phyloP scores from a whole-genome alignment of 1,140 invertebrate genomes.

The Aphelinus certus region DNA sequence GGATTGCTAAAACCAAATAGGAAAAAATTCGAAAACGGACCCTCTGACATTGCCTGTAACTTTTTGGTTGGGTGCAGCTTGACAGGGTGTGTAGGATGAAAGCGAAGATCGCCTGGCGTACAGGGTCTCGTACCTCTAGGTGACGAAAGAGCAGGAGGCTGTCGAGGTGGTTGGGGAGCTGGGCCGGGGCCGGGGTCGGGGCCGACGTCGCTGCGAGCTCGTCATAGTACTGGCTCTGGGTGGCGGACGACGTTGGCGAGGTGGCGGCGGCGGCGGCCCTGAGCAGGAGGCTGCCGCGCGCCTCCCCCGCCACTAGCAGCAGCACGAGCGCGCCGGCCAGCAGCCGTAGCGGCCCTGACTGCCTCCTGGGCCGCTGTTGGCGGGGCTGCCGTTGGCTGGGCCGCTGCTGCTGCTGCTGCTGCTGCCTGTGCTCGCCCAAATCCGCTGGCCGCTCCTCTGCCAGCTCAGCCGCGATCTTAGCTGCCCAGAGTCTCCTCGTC shows the following conservation, averaged over 20 bases:
- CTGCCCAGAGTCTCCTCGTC: conserved; percentile 1
- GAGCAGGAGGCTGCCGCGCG: background rate
- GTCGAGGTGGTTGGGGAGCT: background rate
- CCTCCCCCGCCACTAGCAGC: background rate
- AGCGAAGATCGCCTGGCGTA: background rate
- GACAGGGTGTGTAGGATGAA: background rate
- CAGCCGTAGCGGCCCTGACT: background rate
- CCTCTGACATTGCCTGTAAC: background rate
- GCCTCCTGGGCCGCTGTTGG: background rate
- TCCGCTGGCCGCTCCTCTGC: conserved; percentile 31
- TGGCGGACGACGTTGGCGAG: background rate
- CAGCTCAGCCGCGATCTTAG: conserved; percentile 34
- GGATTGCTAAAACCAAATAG: too few species aligned
- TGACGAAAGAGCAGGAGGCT: conserved; percentile 46
- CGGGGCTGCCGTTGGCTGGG: background rate
- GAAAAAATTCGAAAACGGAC: background rate
- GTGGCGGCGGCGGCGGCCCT: background rate
- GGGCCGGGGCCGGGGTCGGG: background rate
- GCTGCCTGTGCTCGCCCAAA: conserved; percentile 1
- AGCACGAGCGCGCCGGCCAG: background rate
- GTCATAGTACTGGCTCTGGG: background rate
- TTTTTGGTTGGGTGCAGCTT: background rate
- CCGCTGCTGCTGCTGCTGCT: background rate
- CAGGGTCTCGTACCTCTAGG: conserved; percentile 42
- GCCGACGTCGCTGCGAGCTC: background rate